Evolutionary conservation across 2,113 vertebrate species (phyloP), one percentile per base, ranked within the genome.

Genomic region (Ptilonorhynchus violaceus): DNA sequence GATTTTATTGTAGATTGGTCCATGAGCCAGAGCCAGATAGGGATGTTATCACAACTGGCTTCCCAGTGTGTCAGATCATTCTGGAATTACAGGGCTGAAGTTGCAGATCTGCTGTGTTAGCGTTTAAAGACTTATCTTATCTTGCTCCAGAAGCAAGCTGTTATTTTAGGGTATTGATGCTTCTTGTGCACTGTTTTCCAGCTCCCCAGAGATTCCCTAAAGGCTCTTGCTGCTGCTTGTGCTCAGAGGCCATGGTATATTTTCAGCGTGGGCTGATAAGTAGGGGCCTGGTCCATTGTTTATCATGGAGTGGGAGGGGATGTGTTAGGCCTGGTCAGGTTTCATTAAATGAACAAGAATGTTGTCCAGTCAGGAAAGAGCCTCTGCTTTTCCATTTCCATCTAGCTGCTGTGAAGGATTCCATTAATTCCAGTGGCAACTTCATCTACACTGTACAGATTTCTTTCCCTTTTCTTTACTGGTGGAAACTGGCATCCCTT

Each of bases 131-230:
- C 69, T 76, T 94, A 56, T 41, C 91, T 95, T 94, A 96, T 91
- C 95, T 93, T 81, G 33, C 62, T 92, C 18, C 84, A 81, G 83
- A 77, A 84, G 79, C 79, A 84, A 59, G 72, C 83, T 92, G 92
- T 94, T 96, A 92, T 94, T 96, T 95, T 93, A 84, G 86, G 83
- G 14, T 78, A 81, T 94, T 92, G 80, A 60, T 92, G 76, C 41
- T 91, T 78, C 73, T 96, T 89, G 86, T 72, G 53, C 73, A 7
- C 60, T 72, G 86, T 87, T 96, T 89, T 62, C 73, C 4, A 3
- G 73, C 94, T 95, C 83, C 86, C 92, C 37, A 35, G 95, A 82
- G 60, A 75, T 72, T 92, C 77, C 75, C 52, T 72, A 53, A 84
- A 93, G 91, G 76, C 76, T 95, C 37, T 69, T 46, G 74, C 86